Conservation (phyloP, 2,113 vertebrate genomes). For the Pelecanoides urinatrix region DNA sequence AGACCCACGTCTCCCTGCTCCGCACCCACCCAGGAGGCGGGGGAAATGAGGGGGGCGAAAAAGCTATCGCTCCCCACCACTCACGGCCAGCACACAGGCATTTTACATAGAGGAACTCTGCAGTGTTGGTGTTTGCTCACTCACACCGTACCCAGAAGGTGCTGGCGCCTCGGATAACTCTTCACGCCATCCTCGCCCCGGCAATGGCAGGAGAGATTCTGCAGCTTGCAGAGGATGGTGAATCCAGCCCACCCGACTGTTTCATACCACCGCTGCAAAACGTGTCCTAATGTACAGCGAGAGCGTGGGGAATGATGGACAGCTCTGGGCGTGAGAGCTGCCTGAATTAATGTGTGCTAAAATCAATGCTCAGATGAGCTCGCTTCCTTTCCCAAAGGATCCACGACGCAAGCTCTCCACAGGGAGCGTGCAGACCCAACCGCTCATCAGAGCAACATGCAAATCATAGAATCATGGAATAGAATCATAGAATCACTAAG, state of each 20-base stretch:
- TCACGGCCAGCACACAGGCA: rapidly evolving
- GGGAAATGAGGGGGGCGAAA: rapidly evolving
- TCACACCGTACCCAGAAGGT: neutral
- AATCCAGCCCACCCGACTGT: neutral
- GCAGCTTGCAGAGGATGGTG: neutral
- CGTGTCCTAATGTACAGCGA: rapidly evolving
- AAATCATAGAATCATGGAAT: too few species aligned
- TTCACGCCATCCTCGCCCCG: rapidly evolving
- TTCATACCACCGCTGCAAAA: neutral
- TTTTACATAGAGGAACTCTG: neutral
- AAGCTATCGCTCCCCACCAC: neutral
- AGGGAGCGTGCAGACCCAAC: rapidly evolving
- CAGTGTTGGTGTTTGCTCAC: neutral
- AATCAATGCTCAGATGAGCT: neutral
- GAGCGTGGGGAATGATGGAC: neutral
- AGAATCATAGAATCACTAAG: too few species aligned
- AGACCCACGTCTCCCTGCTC: neutral
- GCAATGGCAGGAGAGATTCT: neutral
- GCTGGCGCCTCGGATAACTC: neutral
- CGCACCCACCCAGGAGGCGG: neutral
- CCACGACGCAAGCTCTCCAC: neutral
- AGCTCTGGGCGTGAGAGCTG: neutral
- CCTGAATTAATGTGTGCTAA: neutral
- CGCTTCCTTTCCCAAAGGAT: neutral
- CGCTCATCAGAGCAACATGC: neutral